Evolutionary conservation across 2,888 invertebrate genomes (phyloP), one percentile per base, ranked within the genome.

Genomic region (Osmoderma eremita): DNA sequence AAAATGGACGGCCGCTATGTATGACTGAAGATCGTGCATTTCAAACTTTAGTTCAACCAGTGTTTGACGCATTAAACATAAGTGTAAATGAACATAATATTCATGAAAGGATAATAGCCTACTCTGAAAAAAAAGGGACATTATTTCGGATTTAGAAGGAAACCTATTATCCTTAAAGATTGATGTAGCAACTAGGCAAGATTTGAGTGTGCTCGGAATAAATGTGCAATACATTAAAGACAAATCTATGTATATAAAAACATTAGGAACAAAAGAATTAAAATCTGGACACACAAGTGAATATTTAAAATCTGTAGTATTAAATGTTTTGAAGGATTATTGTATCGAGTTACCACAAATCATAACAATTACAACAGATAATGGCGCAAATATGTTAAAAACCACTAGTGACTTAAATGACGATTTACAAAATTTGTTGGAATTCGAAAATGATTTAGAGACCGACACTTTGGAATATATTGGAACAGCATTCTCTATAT

Each of bases 101-200:
- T 30, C 24, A 42, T 8, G 15, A 51, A n/a, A 24, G 17, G 30
- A 51, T 51, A 51, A 24, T 50, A 22, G 6, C 24, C 12, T 24
- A 22, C n/a, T 50, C 30, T 24, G 22, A 50, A 50, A 41, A 51
- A 64, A 53, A 51, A 51, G n/a, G 39, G 20, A 64, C 38, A 64
- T 51, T 10, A 51, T 30, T 20, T 13, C 18, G n/a, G 58, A 58
- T 22, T 42, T 42, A 38, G 36, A 54, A 38, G 38, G 36, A 36
- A 54, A 54, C 6, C n/a, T 54, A 10, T 24, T 56, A 20, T 56
- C 56, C 6, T 17, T 56, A 18, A 56, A 56, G 38, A 38, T 39
- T 61, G 61, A 45, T 45, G 22, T 10, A 12, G 42, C 45, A 15
- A 61, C 41, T 17, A 45, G 61, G 38, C 20, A 42, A n/a, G 45